These are phyloP conservation scores for Laupala kohalensis DNA, from an alignment of 1,140 invertebrate genomes.

Conservation along the genomic window DNA sequence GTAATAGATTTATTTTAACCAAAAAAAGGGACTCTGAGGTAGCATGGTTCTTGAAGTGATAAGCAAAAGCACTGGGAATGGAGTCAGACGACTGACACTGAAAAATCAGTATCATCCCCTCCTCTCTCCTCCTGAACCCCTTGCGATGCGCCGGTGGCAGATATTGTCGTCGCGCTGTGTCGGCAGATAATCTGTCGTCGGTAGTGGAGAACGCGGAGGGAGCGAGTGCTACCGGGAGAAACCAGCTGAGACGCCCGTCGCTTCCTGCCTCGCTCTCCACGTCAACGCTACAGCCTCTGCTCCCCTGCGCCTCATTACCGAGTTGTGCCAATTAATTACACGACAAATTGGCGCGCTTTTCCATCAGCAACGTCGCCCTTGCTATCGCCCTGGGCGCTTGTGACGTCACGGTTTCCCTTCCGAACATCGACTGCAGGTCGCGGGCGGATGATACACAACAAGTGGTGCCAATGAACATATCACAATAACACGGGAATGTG, in stretches of 20 bases:
- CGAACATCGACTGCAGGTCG: neutral
- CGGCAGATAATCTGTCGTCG: neutral
- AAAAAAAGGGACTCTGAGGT: no score
- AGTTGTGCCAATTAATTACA: neutral
- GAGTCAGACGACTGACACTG: neutral
- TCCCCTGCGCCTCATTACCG: neutral
- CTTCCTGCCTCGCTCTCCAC: neutral
- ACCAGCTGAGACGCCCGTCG: neutral
- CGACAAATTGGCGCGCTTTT: neutral
- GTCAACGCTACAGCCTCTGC: no score
- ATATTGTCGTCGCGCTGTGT: neutral
- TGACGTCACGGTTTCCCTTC: neutral
- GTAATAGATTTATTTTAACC: no score
- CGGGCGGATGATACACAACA: neutral
- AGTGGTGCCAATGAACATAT: no score
- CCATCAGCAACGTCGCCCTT: neutral
- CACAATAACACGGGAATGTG: no score
- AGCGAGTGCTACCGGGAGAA: neutral
- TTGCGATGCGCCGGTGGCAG: neutral
- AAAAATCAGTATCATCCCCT: neutral
- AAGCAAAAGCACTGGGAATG: no score
- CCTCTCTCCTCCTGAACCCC: no score
- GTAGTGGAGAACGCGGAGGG: no score
- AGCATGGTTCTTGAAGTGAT: no score
- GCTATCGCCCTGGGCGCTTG: no score